Base-by-base conservation (phyloP, 2,797 vertebrate genomes). In the Gymnoscopelus braueri region DNA sequence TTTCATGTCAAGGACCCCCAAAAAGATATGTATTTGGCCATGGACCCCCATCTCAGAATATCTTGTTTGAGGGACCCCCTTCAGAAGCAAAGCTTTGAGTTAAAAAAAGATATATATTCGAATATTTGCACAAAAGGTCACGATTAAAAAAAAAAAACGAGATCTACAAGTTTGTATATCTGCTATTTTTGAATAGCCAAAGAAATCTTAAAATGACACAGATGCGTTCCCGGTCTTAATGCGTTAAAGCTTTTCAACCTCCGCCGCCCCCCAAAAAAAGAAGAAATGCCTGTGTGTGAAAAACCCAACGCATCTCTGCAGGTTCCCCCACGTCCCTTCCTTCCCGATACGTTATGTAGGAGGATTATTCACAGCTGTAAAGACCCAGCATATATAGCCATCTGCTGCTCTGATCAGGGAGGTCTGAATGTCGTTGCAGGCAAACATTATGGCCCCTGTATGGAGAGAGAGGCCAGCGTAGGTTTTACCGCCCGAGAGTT, bases 311-410 rank as follows among this genome's bases (percentile, higher is more conserved):
- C 72, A 82, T 86, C 67, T 70, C 65, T 63, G 59, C 71, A 59
- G 69, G 75, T 64, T 74, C 51, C 52, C 3, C 48, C 9, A 56
- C 48, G 47, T 26, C 23, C 51, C 68, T 79, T 72, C 68, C 24
- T 70, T 66, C 60, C 63, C 47, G 15, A 39, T 62, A 66, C 77
- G 78, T 79, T 19, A 19, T 85, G 77, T 71, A 67, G 79, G 72
- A 79, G 78, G 66, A 83, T 80, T 85, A 74, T 78, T 82, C 79
- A 81, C 82, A 86, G 81, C 78, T 87, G 78, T 84, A 80, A 81
- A 89, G 35, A 84, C 19, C 77, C 60, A 75, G 63, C 74, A n/a
- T n/a, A 64, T 74, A 83, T n/a, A 80, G 65, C 65, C 80, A 81
- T 84, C 80, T 87, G 80, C 64, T 82, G 77, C 77, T 77, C 60